These are phyloP conservation scores for Salvator merianae DNA, from an alignment of 2,113 vertebrate species.

Conservation along the genomic window DNA sequence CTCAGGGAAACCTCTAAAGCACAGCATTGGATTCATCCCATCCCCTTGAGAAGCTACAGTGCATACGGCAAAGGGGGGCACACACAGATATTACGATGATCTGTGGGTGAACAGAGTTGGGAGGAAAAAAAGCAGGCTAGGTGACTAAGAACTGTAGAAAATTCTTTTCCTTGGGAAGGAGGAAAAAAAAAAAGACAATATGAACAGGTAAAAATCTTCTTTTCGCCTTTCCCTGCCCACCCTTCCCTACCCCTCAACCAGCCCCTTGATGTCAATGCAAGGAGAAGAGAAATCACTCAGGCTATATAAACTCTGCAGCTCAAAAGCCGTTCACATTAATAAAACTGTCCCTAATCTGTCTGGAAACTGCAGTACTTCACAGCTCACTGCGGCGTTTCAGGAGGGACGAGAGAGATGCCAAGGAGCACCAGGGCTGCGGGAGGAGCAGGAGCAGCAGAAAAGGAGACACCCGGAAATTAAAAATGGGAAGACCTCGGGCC, in stretches of 20 bases:
- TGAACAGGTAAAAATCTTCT: constrained; percentile 24
- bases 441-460: not conserved
- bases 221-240: not conserved
- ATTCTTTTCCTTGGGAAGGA: not conserved
- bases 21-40: constrained; percentile 22
- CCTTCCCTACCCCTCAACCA: not conserved
- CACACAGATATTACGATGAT: not conserved
- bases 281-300: not conserved
- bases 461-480: constrained; percentile 22
- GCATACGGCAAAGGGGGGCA: not conserved
- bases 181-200: fast-evolving
- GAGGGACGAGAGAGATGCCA: constrained; percentile 7
- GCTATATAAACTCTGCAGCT: fast-evolving
- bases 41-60: not conserved
- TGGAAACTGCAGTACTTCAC: not conserved
- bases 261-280: not conserved
- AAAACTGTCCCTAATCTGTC: not conserved
- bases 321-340: not conserved
- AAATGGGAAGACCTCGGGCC: not conserved
- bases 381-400: not conserved
- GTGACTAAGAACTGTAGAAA: not conserved
- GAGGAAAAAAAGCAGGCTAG: not conserved
- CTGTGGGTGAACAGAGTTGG: not conserved
- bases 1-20: not conserved
- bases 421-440: constrained; percentile 12